Evolutionary conservation across 2,888 invertebrate species (phyloP), one percentile per base, ranked within the genome.

Genomic region (Drosophila neoperkinsi): DNA sequence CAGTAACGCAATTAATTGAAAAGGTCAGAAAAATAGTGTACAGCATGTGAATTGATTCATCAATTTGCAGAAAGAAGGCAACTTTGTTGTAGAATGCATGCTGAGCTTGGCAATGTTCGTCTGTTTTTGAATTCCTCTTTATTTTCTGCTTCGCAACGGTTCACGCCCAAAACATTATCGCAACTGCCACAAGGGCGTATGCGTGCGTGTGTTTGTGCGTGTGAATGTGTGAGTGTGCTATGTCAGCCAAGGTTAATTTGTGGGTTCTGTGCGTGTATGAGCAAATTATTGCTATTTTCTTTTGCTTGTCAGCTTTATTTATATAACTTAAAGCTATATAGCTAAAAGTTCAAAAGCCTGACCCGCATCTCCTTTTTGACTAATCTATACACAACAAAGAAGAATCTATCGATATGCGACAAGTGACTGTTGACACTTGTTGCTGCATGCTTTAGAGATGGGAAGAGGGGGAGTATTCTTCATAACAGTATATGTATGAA

Each of bases 121-220:
- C 55, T 66, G 67, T 53, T 79, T 64, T 59, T 73, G 34, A 62
- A 25, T 30, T 62, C 43, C 50, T 41, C 50, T 41, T 69, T 69
- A 28, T 70, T 61, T 67, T 62, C 53, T 71, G 65, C 50, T 81
- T 77, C 34, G 63, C 36, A 31, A 64, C 57, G 67, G 83, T 85
- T 71, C 77, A 85, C 84, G 90, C 89, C 84, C 84, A 77, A 89
- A 81, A 82, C 46, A 69, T 78, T 75, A 74, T 81, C 73, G 77
- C 50, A 38, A 57, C 36, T 65, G 62, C 69, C 50, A 56, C 59
- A 58, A 61, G 34, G 60, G 67, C 57, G 59, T 62, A 38, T 61
- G 38, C 13, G 41, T 43, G 51, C 50, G 50, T 49, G 36, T 51
- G 9, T 31, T 25, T 38, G 11, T 59, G n/a, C 33, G 53, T 59